These are phyloP conservation scores for Spea multiplicata DNA, from an alignment of 2,113 vertebrate genomes.

Conservation along the genomic window DNA sequence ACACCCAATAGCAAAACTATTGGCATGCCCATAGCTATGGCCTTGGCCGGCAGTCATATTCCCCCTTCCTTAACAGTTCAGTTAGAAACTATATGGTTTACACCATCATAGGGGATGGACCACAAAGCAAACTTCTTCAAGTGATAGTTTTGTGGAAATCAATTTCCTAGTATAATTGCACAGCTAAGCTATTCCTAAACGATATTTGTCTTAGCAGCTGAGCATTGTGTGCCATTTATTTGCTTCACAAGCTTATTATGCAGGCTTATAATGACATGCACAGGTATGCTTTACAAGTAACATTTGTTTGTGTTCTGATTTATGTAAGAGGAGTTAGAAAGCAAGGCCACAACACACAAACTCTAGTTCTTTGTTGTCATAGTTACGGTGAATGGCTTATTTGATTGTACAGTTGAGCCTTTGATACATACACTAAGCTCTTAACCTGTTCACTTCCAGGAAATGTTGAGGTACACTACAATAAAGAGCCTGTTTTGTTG, in stretches of 20 bases:
- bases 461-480: too few relatives aligned
- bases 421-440: background rate
- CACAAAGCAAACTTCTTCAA: too few relatives aligned
- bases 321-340: slow-evolving; percentile 4
- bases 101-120: too few relatives aligned
- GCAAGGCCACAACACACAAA: background rate
- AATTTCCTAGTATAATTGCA: background rate
- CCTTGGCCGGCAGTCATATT: too few relatives aligned
- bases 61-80: too few relatives aligned
- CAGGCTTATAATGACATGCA: slow-evolving; percentile 15
- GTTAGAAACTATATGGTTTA: too few relatives aligned
- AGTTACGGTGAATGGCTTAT: slow-evolving; percentile 5
- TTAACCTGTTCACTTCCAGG: background rate
- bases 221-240: background rate
- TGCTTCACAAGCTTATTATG: slow-evolving; percentile 5
- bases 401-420: background rate
- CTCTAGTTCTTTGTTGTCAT: slow-evolving; percentile 21
- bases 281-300: slow-evolving; percentile 4
- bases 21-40: too few relatives aligned
- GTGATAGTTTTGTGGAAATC: background rate
- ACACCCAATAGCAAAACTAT: too few relatives aligned
- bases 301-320: slow-evolving; percentile 1
- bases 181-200: background rate
- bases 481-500: too few relatives aligned
- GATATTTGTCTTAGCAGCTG: background rate